Percentiles rank a stretch among this genome's conserved stretches.
Conservation (phyloP, 1,140 invertebrate species). For the Saccostrea cuccullata region DNA sequence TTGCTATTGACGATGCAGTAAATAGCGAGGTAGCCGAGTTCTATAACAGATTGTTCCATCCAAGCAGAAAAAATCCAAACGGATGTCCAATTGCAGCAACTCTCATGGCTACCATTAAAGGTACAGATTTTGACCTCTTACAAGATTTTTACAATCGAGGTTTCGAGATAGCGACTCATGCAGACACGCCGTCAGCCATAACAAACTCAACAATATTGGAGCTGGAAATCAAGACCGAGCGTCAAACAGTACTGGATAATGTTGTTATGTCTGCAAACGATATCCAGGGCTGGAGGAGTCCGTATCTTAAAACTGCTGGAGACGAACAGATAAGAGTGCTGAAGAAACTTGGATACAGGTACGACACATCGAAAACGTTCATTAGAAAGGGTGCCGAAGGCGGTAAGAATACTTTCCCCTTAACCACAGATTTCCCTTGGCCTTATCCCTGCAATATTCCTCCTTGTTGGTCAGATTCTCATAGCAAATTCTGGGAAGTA, state of each 20-base stretch:
- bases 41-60: slow-evolving; percentile 71
- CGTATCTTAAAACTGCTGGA: slow-evolving; percentile 57
- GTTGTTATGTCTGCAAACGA: slow-evolving; percentile 47
- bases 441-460: slow-evolving; percentile 43
- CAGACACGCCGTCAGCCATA: slow-evolving; percentile 81
- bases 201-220: slow-evolving; percentile 36
- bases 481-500: slow-evolving; percentile 61
- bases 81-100: slow-evolving; percentile 88
- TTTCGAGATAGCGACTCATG: slow-evolving; percentile 91
- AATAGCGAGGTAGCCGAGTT: slow-evolving; percentile 65
- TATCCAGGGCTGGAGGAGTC: slow-evolving; percentile 59
- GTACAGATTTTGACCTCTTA: slow-evolving; percentile 89
- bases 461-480: slow-evolving; percentile 51
- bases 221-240: slow-evolving; percentile 44
- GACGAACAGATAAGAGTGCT: slow-evolving; percentile 54
- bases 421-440: slow-evolving; percentile 60
- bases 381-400: slow-evolving; percentile 52
- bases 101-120: slow-evolving; percentile 88
- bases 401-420: slow-evolving; percentile 53
- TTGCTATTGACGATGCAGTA: slow-evolving; percentile 71
- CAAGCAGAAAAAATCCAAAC: slow-evolving; percentile 86
- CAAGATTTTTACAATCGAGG: slow-evolving; percentile 89
- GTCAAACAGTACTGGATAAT: slow-evolving; percentile 49
- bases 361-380: slow-evolving; percentile 57
- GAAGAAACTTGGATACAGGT: slow-evolving; percentile 51